Conservation (phyloP, 2,888 invertebrate species). For the Timema cristinae region DNA sequence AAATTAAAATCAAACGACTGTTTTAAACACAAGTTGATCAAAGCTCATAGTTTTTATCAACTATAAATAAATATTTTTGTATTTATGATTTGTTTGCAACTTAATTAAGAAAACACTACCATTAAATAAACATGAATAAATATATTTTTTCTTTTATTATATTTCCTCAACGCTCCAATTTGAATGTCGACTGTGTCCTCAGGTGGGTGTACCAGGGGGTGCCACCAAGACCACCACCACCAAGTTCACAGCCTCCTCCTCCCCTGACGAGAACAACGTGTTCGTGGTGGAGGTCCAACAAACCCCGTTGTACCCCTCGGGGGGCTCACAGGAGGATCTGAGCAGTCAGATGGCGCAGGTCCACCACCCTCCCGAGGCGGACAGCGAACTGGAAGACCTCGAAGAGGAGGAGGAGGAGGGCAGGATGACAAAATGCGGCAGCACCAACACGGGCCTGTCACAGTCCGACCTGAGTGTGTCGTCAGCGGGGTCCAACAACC, state of each 20-base stretch:
- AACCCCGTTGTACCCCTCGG: constrained; percentile 46
- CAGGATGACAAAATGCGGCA: constrained; percentile 17
- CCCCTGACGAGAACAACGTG: constrained; percentile 65
- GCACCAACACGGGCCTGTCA: constrained; percentile 71
- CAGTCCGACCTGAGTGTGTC: constrained; percentile 76
- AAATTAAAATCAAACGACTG: too few relatives aligned
- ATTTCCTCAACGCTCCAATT: too few relatives aligned
- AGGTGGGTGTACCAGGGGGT: constrained; percentile 20
- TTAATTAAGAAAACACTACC: too few relatives aligned
- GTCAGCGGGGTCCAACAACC: constrained; percentile 66
- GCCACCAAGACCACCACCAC: constrained; percentile 25
- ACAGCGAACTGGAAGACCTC: constrained; percentile 22
- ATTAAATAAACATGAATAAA: too few relatives aligned
- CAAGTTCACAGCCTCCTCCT: constrained; percentile 60
- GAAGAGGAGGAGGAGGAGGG: constrained; percentile 24
- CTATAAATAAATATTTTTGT: too few relatives aligned
- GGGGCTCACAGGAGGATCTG: constrained; percentile 39
- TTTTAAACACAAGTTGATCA: too few relatives aligned
- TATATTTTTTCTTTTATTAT: too few relatives aligned
- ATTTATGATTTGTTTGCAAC: too few relatives aligned
- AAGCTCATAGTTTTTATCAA: too few relatives aligned
- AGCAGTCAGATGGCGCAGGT: constrained; percentile 18
- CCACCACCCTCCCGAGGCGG: constrained; percentile 24
- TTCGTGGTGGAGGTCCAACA: constrained; percentile 67
- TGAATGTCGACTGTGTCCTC: not conserved